Percentiles rank a stretch among this genome's conserved stretches.
Evolutionary conservation across 2,888 invertebrate genomes (phyloP).

Genomic region (Lomographa bimaculata): DNA sequence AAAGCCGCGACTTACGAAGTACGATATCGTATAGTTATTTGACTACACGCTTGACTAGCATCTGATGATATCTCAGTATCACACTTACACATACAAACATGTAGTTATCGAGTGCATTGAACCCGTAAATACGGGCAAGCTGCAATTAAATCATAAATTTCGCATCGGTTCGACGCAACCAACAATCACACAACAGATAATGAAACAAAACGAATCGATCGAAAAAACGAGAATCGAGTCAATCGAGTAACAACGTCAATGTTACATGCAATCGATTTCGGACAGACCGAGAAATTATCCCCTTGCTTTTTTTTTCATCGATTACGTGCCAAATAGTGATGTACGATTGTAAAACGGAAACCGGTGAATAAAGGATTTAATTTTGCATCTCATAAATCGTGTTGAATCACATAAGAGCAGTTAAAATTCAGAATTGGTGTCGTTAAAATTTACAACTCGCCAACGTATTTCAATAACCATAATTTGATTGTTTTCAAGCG

Average conservation of each 20-base stretch:
- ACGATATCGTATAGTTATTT: no score
- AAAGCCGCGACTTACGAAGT: no score
- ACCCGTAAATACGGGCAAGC: constrained; percentile 53
- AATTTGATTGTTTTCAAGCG: constrained; percentile 11
- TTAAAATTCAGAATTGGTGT: constrained; percentile 11
- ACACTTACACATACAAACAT: constrained; percentile 28
- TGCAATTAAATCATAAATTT: constrained; percentile 82
- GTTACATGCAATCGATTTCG: constrained; percentile 66
- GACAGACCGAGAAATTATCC: constrained; percentile 56
- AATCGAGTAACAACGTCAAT: constrained; percentile 49
- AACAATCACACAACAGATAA: constrained; percentile 80
- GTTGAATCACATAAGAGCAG: constrained; percentile 9
- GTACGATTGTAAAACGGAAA: constrained; percentile 19
- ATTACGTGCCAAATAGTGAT: constrained; percentile 27
- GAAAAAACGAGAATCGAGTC: constrained; percentile 43
- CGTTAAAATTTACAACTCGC: constrained; percentile 14
- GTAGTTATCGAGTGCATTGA: constrained; percentile 44
- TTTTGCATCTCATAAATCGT: constrained; percentile 20
- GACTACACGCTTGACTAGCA: constrained; percentile 52
- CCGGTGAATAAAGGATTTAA: constrained; percentile 15
- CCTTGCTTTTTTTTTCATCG: constrained; percentile 24
- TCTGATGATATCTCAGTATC: constrained; percentile 31
- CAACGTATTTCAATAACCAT: constrained; percentile 14
- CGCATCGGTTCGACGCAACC: constrained; percentile 74
- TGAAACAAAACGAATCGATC: constrained; percentile 72